Conservation (phyloP, 2,888 invertebrate species). For the Melinaea marsaeus region DNA sequence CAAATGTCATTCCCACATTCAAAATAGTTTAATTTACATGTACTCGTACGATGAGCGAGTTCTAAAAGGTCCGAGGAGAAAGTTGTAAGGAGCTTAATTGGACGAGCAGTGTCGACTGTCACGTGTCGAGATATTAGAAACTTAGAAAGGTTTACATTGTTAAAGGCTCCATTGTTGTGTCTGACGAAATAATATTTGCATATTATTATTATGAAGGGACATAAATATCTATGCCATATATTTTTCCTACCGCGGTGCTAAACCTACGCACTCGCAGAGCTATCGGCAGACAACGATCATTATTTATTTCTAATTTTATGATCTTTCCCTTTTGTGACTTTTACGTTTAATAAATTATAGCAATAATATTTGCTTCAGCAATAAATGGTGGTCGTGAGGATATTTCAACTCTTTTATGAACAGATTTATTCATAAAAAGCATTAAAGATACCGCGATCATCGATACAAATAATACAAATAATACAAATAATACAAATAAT, state of each 20-base stretch:
- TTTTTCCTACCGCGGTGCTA: background rate
- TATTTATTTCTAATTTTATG: background rate
- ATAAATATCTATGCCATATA: background rate
- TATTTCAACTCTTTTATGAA: no score
- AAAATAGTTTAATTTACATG: no score
- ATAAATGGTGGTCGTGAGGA: background rate
- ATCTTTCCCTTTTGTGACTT: conserved; percentile 1
- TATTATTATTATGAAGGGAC: conserved; percentile 4
- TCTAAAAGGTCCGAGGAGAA: conserved; percentile 52
- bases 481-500: no score
- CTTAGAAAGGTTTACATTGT: conserved; percentile 13
- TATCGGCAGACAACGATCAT: background rate
- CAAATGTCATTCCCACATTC: no score
- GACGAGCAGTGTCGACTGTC: conserved; percentile 50
- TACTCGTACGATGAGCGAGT: background rate
- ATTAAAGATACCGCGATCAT: no score
- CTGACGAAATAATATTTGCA: conserved; percentile 12
- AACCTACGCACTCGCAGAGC: background rate
- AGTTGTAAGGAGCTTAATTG: conserved; percentile 42
- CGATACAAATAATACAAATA: no score
- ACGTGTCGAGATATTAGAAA: conserved; percentile 44
- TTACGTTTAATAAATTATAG: conserved; percentile 6
- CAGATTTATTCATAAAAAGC: no score
- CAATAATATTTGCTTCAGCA: background rate
- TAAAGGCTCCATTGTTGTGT: conserved; percentile 16